A percentile compares a stretch with the other conserved stretches of the same genome.
phyloP scores from a whole-genome alignment of 2,888 invertebrate species.

The Branchellion lobata region DNA sequence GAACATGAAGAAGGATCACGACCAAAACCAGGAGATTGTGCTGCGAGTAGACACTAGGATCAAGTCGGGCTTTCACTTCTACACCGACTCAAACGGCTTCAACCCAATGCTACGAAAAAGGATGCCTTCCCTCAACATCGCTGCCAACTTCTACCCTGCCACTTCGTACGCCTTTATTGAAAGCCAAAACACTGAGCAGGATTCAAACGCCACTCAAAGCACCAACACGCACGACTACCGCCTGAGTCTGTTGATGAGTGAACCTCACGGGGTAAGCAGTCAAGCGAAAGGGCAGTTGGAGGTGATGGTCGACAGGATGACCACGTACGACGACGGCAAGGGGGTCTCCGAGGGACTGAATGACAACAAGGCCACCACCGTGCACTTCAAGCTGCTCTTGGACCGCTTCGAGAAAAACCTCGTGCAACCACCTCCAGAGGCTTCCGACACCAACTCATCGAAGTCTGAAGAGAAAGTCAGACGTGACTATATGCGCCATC shows the following conservation, averaged over 20 bases:
- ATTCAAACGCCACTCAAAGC: background rate
- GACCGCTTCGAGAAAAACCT: constrained; percentile 32
- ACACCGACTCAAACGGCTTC: constrained; percentile 60
- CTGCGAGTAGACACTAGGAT: constrained; percentile 57
- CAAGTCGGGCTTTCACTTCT: constrained; percentile 54
- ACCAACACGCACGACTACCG: constrained; percentile 47
- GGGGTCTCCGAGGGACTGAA: constrained; percentile 59
- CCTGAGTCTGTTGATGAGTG: constrained; percentile 56
- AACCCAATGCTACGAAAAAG: constrained; percentile 57
- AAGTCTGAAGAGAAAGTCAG: background rate
- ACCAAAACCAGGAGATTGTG: constrained; percentile 57
- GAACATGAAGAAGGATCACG: constrained; percentile 42
- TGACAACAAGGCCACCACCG: constrained; percentile 53
- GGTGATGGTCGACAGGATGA: constrained; percentile 60
- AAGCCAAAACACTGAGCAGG: constrained; percentile 49
- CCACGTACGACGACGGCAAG: constrained; percentile 57
- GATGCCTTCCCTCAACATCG: constrained; percentile 54
- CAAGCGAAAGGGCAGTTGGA: constrained; percentile 57
- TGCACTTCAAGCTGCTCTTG: constrained; percentile 49
- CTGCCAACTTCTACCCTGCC: constrained; percentile 61
- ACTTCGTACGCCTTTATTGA: constrained; percentile 58
- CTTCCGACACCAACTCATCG: background rate
- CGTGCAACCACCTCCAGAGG: too few relatives aligned
- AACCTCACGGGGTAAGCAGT: constrained; percentile 59
- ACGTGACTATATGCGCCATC: background rate